Conservation (phyloP, 1,140 invertebrate genomes). For the Archivesica marissinica region DNA sequence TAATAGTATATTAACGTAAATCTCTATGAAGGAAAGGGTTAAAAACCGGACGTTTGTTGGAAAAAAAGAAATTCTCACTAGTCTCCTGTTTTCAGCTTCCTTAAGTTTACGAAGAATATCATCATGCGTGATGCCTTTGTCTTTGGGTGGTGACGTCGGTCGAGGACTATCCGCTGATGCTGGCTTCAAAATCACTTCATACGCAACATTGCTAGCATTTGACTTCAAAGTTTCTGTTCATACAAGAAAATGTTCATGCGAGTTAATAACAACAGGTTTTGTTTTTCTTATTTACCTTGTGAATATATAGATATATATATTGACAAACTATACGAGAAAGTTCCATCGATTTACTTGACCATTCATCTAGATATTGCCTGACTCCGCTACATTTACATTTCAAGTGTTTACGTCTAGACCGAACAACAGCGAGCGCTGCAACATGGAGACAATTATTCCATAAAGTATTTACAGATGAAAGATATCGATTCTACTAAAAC, state of each 20-base stretch:
- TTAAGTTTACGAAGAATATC: conserved; percentile 95
- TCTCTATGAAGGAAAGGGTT: no score
- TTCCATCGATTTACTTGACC: background rate
- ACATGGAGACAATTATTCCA: background rate
- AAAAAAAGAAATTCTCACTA: conserved; percentile 89
- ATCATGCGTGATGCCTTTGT: conserved; percentile 89
- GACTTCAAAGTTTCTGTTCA: conserved; percentile 69
- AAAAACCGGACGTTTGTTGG: no score
- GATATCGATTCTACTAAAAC: no score
- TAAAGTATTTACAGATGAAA: background rate
- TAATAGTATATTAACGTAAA: no score
- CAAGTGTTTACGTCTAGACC: background rate
- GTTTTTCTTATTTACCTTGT: no score
- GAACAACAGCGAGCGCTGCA: background rate
- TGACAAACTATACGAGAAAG: no score
- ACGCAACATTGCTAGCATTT: conserved; percentile 91
- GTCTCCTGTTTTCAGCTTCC: conserved; percentile 95
- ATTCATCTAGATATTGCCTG: background rate
- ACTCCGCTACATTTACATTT: background rate
- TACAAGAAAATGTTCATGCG: no score
- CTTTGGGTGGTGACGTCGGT: conserved; percentile 72
- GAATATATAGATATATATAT: no score
- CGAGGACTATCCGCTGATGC: conserved; percentile 86
- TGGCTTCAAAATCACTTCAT: conserved; percentile 96
- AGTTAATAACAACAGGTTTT: no score